phyloP scores from a whole-genome alignment of 2,113 vertebrate species.

The Eubucco bourcierii region DNA sequence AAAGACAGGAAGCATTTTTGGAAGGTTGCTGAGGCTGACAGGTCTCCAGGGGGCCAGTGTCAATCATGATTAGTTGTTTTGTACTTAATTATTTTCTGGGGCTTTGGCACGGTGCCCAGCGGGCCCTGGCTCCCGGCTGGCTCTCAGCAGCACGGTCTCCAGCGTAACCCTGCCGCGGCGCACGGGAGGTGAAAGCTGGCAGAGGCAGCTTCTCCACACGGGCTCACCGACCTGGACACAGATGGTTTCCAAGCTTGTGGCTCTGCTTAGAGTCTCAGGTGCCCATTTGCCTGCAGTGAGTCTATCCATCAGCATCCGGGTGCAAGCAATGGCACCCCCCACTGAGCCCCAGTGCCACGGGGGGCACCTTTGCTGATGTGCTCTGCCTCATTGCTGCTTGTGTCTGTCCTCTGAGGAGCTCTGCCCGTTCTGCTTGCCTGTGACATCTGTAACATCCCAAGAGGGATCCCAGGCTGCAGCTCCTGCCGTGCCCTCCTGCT shows the following conservation, averaged over 20 bases:
- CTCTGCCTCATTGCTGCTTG: background rate
- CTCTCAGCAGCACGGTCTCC: slow-evolving; percentile 7
- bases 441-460: background rate
- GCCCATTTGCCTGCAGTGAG: background rate
- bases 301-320: background rate
- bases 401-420: background rate
- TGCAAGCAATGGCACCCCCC: background rate
- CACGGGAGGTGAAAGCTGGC: slow-evolving; percentile 1
- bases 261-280: background rate
- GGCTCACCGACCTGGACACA: background rate
- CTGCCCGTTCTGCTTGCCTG: background rate
- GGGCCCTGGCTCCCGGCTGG: slow-evolving; percentile 6
- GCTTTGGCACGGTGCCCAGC: background rate
- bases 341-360: background rate
- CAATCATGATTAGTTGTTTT: slow-evolving; percentile 74
- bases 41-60: slow-evolving; percentile 68
- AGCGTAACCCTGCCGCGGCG: background rate
- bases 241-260: background rate
- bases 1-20: slow-evolving; percentile 19
- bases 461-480: background rate
- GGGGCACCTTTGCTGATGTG: background rate
- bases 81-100: slow-evolving; percentile 70
- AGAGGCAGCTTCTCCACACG: background rate
- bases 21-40: background rate
- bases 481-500: background rate